Evolutionary conservation across 1,140 invertebrate species (phyloP), one percentile per base, ranked within the genome.

Genomic region (Littorina saxatilis): DNA sequence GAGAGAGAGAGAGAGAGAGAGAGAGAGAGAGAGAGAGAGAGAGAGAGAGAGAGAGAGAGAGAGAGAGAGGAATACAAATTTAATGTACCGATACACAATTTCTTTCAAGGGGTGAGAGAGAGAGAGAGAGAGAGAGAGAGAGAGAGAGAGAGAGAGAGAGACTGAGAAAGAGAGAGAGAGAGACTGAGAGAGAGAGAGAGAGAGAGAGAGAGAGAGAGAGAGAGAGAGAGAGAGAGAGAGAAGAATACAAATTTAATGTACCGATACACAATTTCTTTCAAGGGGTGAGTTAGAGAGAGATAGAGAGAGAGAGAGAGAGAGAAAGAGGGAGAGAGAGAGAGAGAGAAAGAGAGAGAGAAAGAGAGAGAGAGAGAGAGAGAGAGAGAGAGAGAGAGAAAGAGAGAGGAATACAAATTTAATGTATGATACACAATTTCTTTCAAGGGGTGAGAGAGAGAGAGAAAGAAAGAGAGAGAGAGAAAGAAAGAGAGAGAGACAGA

Each of bases 291-390:
- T 73, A 15, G 13, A 47, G 70, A 73, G n/a, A 58, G n/a, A 52
- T 9, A 58, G 29, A 9, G 9, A 7, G 4, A 76, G 29, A 52
- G 11, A 58, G 13, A 15, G 47, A 75, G 13, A 52, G 55, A 58
- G 37, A n/a, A 23, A 39, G 2, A 74, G 72, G 52, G 72, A 74
- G n/a, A 74, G 43, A 68, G 66, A 68, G 66, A 68, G 66, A 68
- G 35, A 68, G 66, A 68, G 35, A 68, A 32, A 39, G 35, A 68
- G 63, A 68, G 35, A 15, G 63, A 39, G 35, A 68, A 35, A 68
- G 35, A 68, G 63, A 68, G 35, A 68, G 63, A 68, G 35, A 68
- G 63, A 39, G 35, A 68, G 63, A 68, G 7, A 68, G 63, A 68
- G 35, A 63, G 61, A 63, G 61, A 63, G n/a, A 63, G 0, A 58